phyloP scores from a whole-genome alignment of 2,797 vertebrate genomes.

The Micromesistius poutassou region DNA sequence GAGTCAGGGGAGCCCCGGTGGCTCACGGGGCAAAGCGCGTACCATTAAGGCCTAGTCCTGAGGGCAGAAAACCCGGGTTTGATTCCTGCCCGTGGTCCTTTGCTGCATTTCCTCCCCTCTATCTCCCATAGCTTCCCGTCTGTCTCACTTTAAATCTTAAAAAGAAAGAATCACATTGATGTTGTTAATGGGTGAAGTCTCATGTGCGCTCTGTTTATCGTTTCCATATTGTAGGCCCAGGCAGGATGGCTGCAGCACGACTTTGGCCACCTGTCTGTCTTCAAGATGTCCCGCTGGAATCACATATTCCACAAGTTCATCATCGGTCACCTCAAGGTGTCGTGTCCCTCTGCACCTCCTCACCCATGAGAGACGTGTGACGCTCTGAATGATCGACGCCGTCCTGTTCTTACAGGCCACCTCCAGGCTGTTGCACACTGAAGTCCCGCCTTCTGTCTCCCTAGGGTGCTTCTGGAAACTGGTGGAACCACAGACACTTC shows the following conservation, averaged over 20 bases:
- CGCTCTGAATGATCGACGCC: neutral
- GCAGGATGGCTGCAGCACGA: constrained; percentile 82
- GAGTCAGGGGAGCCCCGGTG: too few species aligned
- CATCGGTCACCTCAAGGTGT: constrained; percentile 92
- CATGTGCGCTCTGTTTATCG: neutral
- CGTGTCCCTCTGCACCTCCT: neutral
- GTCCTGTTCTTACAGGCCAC: neutral
- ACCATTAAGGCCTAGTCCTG: too few species aligned
- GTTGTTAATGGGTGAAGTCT: neutral
- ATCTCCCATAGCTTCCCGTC: too few species aligned
- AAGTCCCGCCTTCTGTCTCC: neutral
- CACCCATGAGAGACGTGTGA: neutral
- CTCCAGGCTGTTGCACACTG: neutral
- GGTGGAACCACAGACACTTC: constrained; percentile 98
- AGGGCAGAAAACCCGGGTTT: too few species aligned
- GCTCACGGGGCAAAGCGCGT: too few species aligned
- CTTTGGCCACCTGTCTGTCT: constrained; percentile 92
- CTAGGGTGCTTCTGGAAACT: constrained; percentile 91
- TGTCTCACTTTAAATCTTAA: too few species aligned
- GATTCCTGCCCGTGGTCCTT: too few species aligned
- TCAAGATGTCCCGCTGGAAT: constrained; percentile 87
- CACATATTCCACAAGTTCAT: constrained; percentile 87
- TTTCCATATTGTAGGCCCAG: constrained; percentile 74
- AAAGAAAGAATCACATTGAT: neutral
- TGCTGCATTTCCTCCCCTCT: too few species aligned